Base-by-base conservation (phyloP, 2,888 invertebrate genomes). In the Artemia sp. region DNA sequence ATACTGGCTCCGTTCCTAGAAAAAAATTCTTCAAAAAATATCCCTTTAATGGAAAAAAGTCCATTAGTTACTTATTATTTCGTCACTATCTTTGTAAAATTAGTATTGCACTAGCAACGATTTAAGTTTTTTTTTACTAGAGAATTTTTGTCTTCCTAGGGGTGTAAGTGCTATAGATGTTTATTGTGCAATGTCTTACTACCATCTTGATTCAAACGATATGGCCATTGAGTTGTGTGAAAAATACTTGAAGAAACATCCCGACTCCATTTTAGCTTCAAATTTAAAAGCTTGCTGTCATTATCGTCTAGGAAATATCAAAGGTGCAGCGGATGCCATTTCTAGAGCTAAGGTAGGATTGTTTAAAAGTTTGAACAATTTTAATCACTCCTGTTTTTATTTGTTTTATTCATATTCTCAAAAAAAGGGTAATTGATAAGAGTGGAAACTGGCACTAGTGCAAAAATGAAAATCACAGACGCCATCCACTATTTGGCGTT, bases 121-220 rank as follows among this genome's bases (percentile, higher is more conserved):
- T 38, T 38, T 38, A 38, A 38, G 38, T 38, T 38, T 38, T 38
- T 38, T 19, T 38, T 38, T 38, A 38, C 4, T 38, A 38, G 5
- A 38, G 6, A 1, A 5, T 38, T 38, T 38, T 38, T 38, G 38
- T 38, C 38, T 38, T 38, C 38, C 6, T 38, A 38, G 38, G 38
- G 38, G 38, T 38, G 38, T 38, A 38, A 38, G 38, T 38, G 64
- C 64, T n/a, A 24, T 10, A 8, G 96, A 98, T 79, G 93, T 97
- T 6, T 97, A 98, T 78, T 89, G 97, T 71, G 97, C 96, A 0
- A 80, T 97, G 14, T 98, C 97, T 77, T 97, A 97, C 80, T 98
- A 97, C 80, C 97, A 98, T 78, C 81, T 97, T 75, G 97, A 97
- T 79, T 97, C 95, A 78, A 97, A 94, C 77, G 97, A 97, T 79